phyloP scores from a whole-genome alignment of 1,140 invertebrate species.

The Schlechtendalia chinensis region DNA sequence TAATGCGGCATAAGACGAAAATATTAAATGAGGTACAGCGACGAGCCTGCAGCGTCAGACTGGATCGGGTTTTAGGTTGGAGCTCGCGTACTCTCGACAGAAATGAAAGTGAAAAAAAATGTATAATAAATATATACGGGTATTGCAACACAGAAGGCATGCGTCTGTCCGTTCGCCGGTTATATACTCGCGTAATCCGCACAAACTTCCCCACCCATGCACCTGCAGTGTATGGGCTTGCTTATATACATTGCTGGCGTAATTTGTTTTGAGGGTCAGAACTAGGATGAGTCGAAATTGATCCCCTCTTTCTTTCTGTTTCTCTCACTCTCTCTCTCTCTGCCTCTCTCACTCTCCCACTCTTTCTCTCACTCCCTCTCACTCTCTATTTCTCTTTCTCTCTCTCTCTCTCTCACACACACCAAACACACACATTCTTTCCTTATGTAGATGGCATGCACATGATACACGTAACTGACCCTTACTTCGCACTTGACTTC shows the following conservation, averaged over 20 bases:
- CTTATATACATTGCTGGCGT: neutral
- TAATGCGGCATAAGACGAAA: neutral
- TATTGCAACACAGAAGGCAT: constrained; percentile 47
- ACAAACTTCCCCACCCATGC: constrained; percentile 13
- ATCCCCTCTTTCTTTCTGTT: neutral
- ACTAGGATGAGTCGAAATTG: constrained; percentile 24
- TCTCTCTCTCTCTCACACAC: too few species aligned
- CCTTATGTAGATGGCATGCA: neutral
- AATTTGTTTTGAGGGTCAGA: constrained; percentile 43
- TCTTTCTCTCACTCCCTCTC: neutral
- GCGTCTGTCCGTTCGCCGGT: constrained; percentile 27
- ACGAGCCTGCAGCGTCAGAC: constrained; percentile 39
- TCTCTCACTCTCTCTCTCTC: neutral
- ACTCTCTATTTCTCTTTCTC: neutral
- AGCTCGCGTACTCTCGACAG: constrained; percentile 40
- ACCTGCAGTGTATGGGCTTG: neutral
- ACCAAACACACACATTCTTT: neutral
- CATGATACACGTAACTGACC: constrained; percentile 1
- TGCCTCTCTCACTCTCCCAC: neutral
- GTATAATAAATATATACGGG: constrained; percentile 41
- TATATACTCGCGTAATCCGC: constrained; percentile 47
- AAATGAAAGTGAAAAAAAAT: constrained; percentile 49
- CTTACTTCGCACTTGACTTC: constrained; percentile 34
- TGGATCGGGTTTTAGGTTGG: constrained; percentile 18
- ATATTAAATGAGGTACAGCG: constrained; percentile 5